These are phyloP conservation scores for Microplitis manilae DNA, from an alignment of 2,888 invertebrate genomes.

Conservation along the genomic window DNA sequence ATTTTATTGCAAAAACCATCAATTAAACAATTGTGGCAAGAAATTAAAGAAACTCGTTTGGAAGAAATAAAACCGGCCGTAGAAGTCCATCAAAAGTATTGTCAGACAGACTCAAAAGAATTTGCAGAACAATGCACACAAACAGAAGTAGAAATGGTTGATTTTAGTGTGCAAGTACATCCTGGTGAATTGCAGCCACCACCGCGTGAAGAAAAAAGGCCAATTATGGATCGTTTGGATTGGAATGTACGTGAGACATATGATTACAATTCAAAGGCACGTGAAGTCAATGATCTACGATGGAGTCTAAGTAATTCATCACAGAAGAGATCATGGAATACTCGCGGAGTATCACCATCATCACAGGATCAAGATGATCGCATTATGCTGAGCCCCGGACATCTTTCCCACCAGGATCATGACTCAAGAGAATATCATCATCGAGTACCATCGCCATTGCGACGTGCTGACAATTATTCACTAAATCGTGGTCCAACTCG, in stretches of 20 bases:
- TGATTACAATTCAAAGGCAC: constrained; percentile 57
- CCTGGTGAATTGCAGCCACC: constrained; percentile 48
- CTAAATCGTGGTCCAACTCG: constrained; percentile 27
- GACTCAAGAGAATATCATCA: constrained; percentile 49
- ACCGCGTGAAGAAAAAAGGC: constrained; percentile 60
- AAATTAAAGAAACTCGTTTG: constrained; percentile 47
- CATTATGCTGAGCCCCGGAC: constrained; percentile 43
- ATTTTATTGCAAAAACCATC: constrained; percentile 62
- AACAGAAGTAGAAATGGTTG: constrained; percentile 44
- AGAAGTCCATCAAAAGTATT: constrained; percentile 65
- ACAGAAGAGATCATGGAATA: constrained; percentile 56
- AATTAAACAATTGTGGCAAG: constrained; percentile 63
- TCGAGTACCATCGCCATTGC: constrained; percentile 51
- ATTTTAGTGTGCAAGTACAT: constrained; percentile 51
- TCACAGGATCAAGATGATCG: constrained; percentile 53
- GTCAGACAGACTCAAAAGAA: constrained; percentile 61
- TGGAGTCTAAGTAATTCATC: constrained; percentile 64
- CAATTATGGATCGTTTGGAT: constrained; percentile 65
- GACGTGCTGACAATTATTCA: constrained; percentile 51
- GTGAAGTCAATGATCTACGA: constrained; percentile 63
- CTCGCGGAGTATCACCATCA: constrained; percentile 50
- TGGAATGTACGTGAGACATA: constrained; percentile 64
- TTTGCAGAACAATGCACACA: constrained; percentile 51
- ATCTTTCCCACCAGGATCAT: constrained; percentile 49
- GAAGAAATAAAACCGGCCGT: constrained; percentile 39